Conservation (phyloP, 1,140 invertebrate species). For the Wasmannia auropunctata region DNA sequence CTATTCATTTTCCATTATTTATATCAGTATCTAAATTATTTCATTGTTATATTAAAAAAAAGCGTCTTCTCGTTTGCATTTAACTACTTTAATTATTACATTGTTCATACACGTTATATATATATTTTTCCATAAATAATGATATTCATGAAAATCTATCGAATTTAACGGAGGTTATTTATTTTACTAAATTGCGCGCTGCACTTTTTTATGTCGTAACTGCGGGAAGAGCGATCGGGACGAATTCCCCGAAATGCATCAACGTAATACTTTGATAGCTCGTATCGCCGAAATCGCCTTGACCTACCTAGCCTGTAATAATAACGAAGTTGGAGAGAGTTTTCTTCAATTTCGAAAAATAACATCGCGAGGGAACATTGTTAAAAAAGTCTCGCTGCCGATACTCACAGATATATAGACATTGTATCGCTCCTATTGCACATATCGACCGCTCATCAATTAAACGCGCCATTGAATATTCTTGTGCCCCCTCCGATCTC, state of each 20-base stretch:
- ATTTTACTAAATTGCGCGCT: conserved; percentile 5
- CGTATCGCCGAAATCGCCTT: conserved; percentile 36
- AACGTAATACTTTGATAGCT: conserved; percentile 18
- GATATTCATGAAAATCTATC: not conserved
- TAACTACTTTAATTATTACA: not conserved
- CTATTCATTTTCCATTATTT: not conserved
- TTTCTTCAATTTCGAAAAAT: conserved; percentile 59
- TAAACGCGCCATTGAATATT: conserved; percentile 40
- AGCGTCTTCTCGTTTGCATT: not conserved
- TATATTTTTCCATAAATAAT: not conserved
- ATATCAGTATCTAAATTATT: not conserved
- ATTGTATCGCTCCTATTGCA: conserved; percentile 30
- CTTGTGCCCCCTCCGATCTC: not conserved
- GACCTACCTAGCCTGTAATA: conserved; percentile 26
- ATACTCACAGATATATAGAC: not conserved
- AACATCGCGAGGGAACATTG: conserved; percentile 27
- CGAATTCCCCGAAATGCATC: conserved; percentile 44
- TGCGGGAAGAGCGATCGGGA: not conserved
- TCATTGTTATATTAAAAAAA: not conserved
- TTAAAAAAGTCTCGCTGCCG: conserved; percentile 41
- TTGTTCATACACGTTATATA: not conserved
- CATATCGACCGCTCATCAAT: conserved; percentile 43
- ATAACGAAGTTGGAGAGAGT: conserved; percentile 33
- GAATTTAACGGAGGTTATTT: not conserved
- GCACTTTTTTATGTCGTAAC: not conserved